Conservation (phyloP, 2,113 vertebrate species). For the Bubo blakistoni region DNA sequence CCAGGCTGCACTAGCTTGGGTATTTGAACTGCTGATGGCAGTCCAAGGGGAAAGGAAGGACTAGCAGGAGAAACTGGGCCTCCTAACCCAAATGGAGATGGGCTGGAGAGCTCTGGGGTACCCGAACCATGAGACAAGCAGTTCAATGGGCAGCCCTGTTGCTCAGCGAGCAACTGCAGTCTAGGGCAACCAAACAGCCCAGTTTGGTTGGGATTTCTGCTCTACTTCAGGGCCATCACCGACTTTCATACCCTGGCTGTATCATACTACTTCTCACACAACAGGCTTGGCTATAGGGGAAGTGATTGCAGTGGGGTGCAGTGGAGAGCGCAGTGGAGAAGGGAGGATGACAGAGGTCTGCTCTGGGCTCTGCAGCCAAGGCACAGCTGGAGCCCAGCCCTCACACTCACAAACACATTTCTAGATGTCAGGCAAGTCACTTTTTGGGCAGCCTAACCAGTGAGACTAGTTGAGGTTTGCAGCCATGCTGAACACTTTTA, state of each 20-base stretch:
- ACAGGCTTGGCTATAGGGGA: accelerated
- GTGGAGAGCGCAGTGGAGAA: accelerated
- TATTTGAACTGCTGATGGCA: neutral
- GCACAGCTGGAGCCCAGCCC: neutral
- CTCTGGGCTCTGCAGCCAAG: neutral
- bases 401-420: neutral
- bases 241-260: neutral
- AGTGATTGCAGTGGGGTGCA: neutral
- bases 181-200: neutral
- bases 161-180: accelerated
- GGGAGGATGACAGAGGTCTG: neutral
- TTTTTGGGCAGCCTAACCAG: neutral
- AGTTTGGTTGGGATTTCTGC: neutral
- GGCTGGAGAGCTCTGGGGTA: neutral
- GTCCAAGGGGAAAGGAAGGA: neutral
- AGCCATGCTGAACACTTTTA: accelerated
- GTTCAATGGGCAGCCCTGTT: neutral
- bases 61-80: neutral
- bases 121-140: neutral
- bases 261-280: neutral
- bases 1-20: neutral
- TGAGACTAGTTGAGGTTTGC: neutral
- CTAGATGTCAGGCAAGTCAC: neutral
- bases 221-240: neutral
- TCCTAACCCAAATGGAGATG: neutral